Base-by-base conservation (phyloP, 37 sponge, comb jelly and placozoan species). In the Cliona cf. orientalis region DNA sequence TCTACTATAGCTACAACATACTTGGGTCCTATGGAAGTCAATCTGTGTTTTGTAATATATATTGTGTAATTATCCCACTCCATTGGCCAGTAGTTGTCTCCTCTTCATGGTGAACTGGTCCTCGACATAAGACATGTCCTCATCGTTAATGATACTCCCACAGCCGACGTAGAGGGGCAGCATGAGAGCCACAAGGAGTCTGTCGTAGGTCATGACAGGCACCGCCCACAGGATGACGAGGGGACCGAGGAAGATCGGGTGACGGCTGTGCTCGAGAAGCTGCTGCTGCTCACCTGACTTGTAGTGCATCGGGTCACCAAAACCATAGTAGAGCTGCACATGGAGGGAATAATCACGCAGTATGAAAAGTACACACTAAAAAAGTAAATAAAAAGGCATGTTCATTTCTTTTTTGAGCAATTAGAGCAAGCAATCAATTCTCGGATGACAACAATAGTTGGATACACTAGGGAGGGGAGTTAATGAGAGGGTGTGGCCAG, bases 141-240 rank as follows among this genome's bases (percentile, higher is more conserved):
- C 21, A 3, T 31, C 26, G 75, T 77, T 69, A 3, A 93, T 53
- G 7, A 49, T 29, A 31, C 75, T 85, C 4, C 86, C 90, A 69
- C 86, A 81, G 12, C 80, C 66, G 7, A 82, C 35, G 83, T 93
- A 93, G 25, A 93, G 60, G 2, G 93, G 93, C 2, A 82, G 41
- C 67, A 89, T 70, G 41, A 89, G 58, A 14, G 83, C 90, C 1
- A 93, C 56, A 1, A 89, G 76, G 7, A 93, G 39, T 4, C 93
- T 62, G 70, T 93, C 93, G 58, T 75, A 78, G 28, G 86, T 85
- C 93, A 92, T 92, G 23, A 49, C 59, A 0, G 90, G 86, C 14
- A 85, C 87, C 11, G 83, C 82, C 86, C 90, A 86, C 37, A 89
- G 49, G 49, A 93, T 58, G 46, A 86, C 26, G 5, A 58, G 36